A percentile compares a stretch with the other conserved stretches of the same genome.
Evolutionary conservation across 2,113 vertebrate genomes (phyloP).

Genomic region (Peucedramus taeniatus): DNA sequence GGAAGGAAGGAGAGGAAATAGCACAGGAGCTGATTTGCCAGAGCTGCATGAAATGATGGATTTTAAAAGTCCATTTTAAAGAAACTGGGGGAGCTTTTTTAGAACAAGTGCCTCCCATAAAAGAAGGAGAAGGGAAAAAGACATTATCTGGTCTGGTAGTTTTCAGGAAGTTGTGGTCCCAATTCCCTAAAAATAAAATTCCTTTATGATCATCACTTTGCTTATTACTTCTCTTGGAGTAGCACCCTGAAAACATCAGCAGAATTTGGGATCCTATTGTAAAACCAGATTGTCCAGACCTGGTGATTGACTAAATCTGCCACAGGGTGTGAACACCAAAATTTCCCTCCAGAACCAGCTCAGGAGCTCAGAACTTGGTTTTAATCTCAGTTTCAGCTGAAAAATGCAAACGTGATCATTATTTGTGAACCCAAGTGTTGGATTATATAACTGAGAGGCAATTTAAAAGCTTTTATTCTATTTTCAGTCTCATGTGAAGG

Average conservation of each 20-base stretch:
- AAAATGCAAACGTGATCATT: background rate
- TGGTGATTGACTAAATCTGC: background rate
- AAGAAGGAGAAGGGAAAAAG: slow-evolving; percentile 35
- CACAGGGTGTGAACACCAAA: background rate
- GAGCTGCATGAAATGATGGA: slow-evolving; percentile 46
- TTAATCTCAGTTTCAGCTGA: background rate
- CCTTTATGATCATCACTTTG: slow-evolving; percentile 5
- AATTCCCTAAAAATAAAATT: slow-evolving; percentile 53
- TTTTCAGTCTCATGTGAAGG: background rate
- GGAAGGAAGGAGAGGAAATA: slow-evolving; percentile 63
- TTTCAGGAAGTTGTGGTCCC: slow-evolving; percentile 58
- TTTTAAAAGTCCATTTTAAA: slow-evolving; percentile 46
- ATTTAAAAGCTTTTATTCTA: background rate
- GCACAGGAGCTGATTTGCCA: slow-evolving; percentile 32
- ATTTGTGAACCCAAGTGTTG: background rate
- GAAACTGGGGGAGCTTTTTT: background rate
- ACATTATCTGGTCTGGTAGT: slow-evolving; percentile 63
- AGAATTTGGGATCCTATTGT: background rate
- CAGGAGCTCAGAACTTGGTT: background rate
- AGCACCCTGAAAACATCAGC: background rate
- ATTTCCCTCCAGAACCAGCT: background rate
- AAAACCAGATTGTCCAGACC: background rate
- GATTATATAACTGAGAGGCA: background rate
- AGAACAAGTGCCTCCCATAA: slow-evolving; percentile 27
- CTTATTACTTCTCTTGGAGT: background rate